A percentile compares a stretch with the other conserved stretches of the same genome.
phyloP scores from a whole-genome alignment of 2,797 vertebrate genomes.

The Acanthopagrus latus region DNA sequence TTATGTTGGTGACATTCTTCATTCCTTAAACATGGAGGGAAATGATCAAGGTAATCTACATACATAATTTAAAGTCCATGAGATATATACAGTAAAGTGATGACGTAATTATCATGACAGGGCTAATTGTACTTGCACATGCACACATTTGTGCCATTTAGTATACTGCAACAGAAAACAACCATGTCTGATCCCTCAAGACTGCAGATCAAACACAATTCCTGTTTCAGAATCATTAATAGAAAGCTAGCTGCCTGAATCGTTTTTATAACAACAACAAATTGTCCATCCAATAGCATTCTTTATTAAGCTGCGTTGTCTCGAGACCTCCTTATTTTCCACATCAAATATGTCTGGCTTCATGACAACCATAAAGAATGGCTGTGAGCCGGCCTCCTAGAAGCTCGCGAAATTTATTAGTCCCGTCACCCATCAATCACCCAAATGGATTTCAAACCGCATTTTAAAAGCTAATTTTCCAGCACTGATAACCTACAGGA shows the following conservation, averaged over 20 bases:
- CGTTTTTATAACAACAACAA: conserved; percentile 69
- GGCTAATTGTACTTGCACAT: neutral
- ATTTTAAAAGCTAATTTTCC: conserved; percentile 92
- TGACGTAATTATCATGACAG: too few relatives aligned
- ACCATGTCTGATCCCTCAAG: neutral
- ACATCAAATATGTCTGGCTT: conserved; percentile 80
- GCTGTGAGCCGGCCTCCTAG: conserved; percentile 77
- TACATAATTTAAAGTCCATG: too few relatives aligned
- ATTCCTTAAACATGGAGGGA: too few relatives aligned
- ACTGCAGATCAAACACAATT: conserved; percentile 25
- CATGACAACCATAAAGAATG: conserved; percentile 86
- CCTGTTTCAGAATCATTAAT: conserved; percentile 24
- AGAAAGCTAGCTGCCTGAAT: conserved; percentile 29
- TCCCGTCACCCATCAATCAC: conserved; percentile 88
- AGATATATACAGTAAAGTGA: too few relatives aligned
- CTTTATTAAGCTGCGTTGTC: conserved; percentile 77
- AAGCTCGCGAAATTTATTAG: conserved; percentile 88
- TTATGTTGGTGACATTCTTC: too few relatives aligned
- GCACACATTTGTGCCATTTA: conserved; percentile 14
- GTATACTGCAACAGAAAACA: conserved; percentile 10
- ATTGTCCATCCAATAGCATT: conserved; percentile 74
- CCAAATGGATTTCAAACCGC: conserved; percentile 89
- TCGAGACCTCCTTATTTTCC: conserved; percentile 79
- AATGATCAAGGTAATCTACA: too few relatives aligned
- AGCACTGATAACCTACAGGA: conserved; percentile 87